These are phyloP conservation scores for Dromiciops gliroides DNA, from an alignment of 2,113 vertebrate species.

Conservation along the genomic window DNA sequence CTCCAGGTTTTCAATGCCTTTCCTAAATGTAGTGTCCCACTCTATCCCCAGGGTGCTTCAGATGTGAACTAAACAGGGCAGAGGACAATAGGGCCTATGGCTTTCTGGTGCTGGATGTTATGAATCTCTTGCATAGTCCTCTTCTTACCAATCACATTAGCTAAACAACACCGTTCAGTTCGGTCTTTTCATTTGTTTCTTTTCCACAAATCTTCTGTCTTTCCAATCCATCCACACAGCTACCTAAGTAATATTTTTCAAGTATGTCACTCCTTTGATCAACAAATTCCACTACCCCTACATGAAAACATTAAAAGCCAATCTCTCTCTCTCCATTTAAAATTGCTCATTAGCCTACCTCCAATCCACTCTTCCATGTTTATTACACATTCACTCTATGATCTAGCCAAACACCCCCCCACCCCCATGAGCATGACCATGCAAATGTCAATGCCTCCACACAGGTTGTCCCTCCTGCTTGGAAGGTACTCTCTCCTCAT, in stretches of 20 bases:
- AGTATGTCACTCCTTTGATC: neutral
- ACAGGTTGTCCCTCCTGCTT: neutral
- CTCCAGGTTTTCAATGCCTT: neutral
- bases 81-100: neutral
- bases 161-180: neutral
- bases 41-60: neutral
- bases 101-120: neutral
- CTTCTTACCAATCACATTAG: neutral
- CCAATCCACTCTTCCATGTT: neutral
- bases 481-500: neutral
- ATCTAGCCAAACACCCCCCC: neutral
- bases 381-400: neutral
- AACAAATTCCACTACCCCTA: neutral
- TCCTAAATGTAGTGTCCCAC: neutral
- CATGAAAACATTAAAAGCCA: neutral
- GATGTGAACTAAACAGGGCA: neutral
- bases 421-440: neutral
- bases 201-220: neutral
- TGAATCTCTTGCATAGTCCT: neutral
- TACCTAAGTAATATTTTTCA: neutral
- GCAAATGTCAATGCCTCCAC: neutral
- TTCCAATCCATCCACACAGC: neutral
- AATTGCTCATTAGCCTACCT: neutral
- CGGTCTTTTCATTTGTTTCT: neutral
- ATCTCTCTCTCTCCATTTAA: neutral